Conservation (phyloP, 2,888 invertebrate species). For the Halictus ligatus region DNA sequence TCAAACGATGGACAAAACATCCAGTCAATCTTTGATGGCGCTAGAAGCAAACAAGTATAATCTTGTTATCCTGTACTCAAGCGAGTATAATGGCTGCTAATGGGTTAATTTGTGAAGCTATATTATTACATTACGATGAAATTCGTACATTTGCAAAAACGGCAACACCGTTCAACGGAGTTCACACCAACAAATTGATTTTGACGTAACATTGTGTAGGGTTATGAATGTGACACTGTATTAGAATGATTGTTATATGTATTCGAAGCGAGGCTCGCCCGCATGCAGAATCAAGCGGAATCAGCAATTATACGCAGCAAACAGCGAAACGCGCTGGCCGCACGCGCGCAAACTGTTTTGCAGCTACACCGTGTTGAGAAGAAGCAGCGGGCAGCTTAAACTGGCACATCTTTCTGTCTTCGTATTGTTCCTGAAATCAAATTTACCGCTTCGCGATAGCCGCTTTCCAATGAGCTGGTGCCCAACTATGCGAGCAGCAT, state of each 20-base stretch:
- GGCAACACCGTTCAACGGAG: not conserved
- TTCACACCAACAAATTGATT: not conserved
- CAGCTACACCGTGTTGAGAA: not conserved
- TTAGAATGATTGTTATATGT: no score
- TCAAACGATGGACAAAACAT: no score
- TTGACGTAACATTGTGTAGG: not conserved
- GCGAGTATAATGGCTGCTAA: no score
- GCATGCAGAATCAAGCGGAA: not conserved
- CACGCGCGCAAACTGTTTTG: not conserved
- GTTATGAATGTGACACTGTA: no score
- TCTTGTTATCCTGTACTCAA: no score
- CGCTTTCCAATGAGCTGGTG: constrained; percentile 63
- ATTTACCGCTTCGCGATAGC: constrained; percentile 51
- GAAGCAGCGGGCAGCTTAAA: not conserved
- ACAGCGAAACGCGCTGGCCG: not conserved
- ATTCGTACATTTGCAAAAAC: no score
- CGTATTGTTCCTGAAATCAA: constrained; percentile 56
- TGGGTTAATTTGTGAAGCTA: not conserved
- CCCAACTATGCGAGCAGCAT: constrained; percentile 63
- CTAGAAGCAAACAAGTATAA: no score
- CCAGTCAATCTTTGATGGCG: no score
- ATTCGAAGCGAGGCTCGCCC: no score
- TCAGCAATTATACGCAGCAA: not conserved
- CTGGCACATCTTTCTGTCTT: constrained; percentile 14
- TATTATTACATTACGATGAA: no score